Percentiles rank a stretch among this genome's conserved stretches.
Evolutionary conservation across 2,113 vertebrate genomes (phyloP).

Genomic region (Tetraodon nigroviridis): DNA sequence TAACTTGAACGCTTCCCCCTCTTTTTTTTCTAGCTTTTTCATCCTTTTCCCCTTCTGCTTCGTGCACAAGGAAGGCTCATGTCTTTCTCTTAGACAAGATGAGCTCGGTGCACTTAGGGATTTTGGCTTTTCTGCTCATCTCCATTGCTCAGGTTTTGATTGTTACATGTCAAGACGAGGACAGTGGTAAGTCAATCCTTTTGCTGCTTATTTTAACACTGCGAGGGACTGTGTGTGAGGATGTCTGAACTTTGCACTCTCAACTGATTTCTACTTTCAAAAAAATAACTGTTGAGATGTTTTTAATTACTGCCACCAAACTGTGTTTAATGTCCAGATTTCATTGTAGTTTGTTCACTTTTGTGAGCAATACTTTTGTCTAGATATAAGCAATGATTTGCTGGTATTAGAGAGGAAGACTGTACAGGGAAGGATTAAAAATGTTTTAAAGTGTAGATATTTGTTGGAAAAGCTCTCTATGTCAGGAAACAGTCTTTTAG

Average conservation of each 20-base stretch:
- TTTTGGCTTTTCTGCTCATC: conserved; percentile 69
- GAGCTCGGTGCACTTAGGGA: conserved; percentile 73
- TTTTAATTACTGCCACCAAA: background rate
- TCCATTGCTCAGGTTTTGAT: conserved; percentile 66
- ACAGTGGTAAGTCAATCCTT: conserved; percentile 67
- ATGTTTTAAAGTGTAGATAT: conserved; percentile 23
- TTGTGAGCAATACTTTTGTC: background rate
- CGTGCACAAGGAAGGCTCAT: conserved; percentile 67
- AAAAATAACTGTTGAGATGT: background rate
- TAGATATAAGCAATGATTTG: conserved; percentile 1
- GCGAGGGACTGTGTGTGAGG: background rate
- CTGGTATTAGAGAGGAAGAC: background rate
- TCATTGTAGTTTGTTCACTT: background rate
- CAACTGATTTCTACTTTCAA: background rate
- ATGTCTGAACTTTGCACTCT: conserved; percentile 22
- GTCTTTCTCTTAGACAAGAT: conserved; percentile 77
- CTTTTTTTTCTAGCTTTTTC: conserved; percentile 33
- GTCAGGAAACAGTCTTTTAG: conserved; percentile 25
- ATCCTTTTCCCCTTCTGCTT: conserved; percentile 41
- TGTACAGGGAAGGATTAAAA: background rate
- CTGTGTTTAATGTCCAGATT: background rate
- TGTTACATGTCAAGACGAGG: conserved; percentile 70
- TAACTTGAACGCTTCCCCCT: conserved; percentile 54
- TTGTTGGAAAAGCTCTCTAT: conserved; percentile 10
- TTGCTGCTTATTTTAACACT: conserved; percentile 38